These are phyloP conservation scores for Anoplophora glabripennis DNA, from an alignment of 1,140 invertebrate species.

Conservation along the genomic window DNA sequence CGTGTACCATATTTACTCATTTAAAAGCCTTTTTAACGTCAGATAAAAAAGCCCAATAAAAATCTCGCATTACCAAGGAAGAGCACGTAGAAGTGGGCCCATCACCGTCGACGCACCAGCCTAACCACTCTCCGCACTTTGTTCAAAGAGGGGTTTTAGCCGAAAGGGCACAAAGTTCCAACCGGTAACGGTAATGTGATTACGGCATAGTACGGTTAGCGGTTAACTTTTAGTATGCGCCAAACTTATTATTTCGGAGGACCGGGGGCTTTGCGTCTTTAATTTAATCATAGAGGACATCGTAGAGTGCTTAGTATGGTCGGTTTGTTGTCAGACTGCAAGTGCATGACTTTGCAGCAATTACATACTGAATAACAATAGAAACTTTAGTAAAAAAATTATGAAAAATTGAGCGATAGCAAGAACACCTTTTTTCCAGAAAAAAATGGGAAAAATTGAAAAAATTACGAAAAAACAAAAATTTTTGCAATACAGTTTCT, in stretches of 20 bases:
- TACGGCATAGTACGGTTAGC: conserved; percentile 17
- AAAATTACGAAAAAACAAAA: too few species aligned
- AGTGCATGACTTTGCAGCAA: too few species aligned
- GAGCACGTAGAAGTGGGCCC: conserved; percentile 12
- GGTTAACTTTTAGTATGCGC: conserved; percentile 21
- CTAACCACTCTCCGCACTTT: not conserved
- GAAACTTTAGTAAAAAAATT: too few species aligned
- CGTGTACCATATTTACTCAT: not conserved
- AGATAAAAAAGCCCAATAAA: not conserved
- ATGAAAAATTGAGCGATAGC: too few species aligned
- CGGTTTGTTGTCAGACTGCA: too few species aligned
- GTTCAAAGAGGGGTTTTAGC: conserved; percentile 15
- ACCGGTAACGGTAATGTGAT: conserved; percentile 23
- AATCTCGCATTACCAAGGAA: conserved; percentile 5
- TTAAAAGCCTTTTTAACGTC: not conserved
- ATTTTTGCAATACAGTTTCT: too few species aligned
- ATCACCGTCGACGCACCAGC: not conserved
- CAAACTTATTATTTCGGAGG: conserved; percentile 13
- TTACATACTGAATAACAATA: too few species aligned
- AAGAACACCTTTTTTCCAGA: too few species aligned
- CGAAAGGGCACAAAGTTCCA: conserved; percentile 18
- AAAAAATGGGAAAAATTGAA: too few species aligned
- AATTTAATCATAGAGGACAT: too few species aligned
- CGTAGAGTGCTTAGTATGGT: too few species aligned
- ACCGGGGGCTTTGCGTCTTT: not conserved